These are phyloP conservation scores for Diachasmimorpha longicaudata DNA, from an alignment of 1,140 invertebrate species.

Conservation along the genomic window DNA sequence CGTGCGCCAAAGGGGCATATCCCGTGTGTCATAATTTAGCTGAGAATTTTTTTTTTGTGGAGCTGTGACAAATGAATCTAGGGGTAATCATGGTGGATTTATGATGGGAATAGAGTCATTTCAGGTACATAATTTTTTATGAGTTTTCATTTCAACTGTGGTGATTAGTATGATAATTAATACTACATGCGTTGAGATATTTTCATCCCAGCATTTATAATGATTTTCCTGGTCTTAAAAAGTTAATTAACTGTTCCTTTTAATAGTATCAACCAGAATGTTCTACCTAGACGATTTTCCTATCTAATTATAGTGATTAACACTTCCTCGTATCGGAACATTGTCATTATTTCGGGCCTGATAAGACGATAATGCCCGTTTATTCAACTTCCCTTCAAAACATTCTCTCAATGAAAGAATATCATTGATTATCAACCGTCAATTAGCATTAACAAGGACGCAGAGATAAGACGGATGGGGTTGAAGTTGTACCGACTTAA, in stretches of 20 bases:
- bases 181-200: too few species aligned
- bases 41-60: conserved; percentile 10
- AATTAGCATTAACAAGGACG: conserved; percentile 19
- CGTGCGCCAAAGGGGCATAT: background rate
- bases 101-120: background rate
- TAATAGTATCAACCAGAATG: too few species aligned
- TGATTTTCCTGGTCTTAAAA: too few species aligned
- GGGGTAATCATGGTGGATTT: background rate
- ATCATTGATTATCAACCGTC: conserved; percentile 18
- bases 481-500: conserved; percentile 12
- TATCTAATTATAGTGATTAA: too few species aligned
- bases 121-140: background rate
- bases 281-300: too few species aligned
- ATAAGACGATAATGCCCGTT: background rate
- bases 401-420: background rate
- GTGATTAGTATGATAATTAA: too few species aligned
- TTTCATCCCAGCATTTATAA: too few species aligned
- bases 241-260: too few species aligned
- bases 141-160: background rate
- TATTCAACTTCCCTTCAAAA: background rate
- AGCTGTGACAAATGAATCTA: background rate
- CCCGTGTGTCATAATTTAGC: background rate
- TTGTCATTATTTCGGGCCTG: background rate
- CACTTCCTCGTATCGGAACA: too few species aligned
- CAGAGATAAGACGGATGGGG: conserved; percentile 17